Conservation (phyloP, 2,797 vertebrate genomes). For the Apogon talboti region DNA sequence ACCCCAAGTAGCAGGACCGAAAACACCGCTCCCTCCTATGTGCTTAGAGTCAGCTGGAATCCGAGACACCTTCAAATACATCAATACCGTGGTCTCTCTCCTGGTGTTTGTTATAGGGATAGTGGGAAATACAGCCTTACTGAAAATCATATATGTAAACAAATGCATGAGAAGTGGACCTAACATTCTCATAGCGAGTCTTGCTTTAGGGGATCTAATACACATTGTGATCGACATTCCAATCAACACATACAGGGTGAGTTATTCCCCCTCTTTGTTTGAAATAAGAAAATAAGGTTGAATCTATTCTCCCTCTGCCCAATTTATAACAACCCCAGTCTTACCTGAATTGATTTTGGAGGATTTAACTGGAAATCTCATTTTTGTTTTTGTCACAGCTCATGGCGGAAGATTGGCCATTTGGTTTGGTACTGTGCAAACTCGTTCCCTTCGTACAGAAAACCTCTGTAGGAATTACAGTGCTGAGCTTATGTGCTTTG, state of each 20-base stretch:
- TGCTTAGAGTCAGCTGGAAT: conserved; percentile 84
- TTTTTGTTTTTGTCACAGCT: conserved; percentile 82
- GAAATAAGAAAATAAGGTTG: conserved; percentile 30
- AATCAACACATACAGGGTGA: conserved; percentile 92
- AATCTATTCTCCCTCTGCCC: conserved; percentile 14
- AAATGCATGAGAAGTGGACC: conserved; percentile 93
- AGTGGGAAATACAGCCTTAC: conserved; percentile 89
- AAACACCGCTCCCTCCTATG: conserved; percentile 73
- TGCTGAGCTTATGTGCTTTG: conserved; percentile 92
- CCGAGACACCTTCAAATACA: conserved; percentile 89
- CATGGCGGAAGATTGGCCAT: conserved; percentile 92
- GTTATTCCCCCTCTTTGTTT: conserved; percentile 37
- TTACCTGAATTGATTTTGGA: conserved; percentile 37
- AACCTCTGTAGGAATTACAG: conserved; percentile 93
- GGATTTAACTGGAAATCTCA: conserved; percentile 24
- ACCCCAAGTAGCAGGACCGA: conserved; percentile 48
- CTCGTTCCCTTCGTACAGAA: conserved; percentile 95
- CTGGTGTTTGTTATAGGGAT: conserved; percentile 91
- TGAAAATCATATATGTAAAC: conserved; percentile 93
- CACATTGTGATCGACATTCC: conserved; percentile 93
- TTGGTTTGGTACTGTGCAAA: conserved; percentile 92
- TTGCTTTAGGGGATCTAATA: conserved; percentile 92
- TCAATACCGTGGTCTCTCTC: conserved; percentile 89
- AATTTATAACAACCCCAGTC: conserved; percentile 39
- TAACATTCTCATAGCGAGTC: conserved; percentile 91